These are phyloP conservation scores for Capromys pilorides DNA, from an alignment of 2,797 vertebrate genomes.

Conservation along the genomic window DNA sequence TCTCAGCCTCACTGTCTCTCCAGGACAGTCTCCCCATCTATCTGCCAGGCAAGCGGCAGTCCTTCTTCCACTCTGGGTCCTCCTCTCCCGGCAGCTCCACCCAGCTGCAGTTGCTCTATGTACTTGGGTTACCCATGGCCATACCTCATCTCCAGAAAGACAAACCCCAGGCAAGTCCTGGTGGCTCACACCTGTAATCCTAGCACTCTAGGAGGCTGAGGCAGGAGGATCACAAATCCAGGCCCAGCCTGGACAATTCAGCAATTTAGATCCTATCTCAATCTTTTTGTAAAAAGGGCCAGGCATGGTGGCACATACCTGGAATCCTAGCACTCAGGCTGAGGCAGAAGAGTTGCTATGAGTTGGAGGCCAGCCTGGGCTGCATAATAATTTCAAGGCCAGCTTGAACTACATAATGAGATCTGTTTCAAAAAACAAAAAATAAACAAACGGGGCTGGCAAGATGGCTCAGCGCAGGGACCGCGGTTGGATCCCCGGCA, in stretches of 20 bases:
- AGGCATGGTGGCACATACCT: background rate
- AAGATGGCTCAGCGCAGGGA: too few species aligned
- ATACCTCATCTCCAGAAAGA: fast-evolving
- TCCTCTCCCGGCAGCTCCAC: fast-evolving
- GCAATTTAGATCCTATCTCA: background rate
- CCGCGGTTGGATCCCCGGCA: too few species aligned
- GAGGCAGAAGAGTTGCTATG: background rate
- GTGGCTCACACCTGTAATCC: background rate
- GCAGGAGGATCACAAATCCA: background rate
- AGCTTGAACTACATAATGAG: background rate
- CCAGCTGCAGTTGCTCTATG: background rate
- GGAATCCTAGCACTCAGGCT: background rate
- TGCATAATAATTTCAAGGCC: background rate
- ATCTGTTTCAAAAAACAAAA: background rate
- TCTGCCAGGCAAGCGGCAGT: fast-evolving
- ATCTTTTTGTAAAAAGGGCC: background rate
- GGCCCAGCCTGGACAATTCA: background rate
- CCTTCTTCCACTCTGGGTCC: fast-evolving
- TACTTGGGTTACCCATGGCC: background rate
- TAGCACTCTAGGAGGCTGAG: background rate
- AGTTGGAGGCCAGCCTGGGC: too few species aligned
- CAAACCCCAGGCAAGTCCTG: too few species aligned
- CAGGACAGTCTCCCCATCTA: fast-evolving
- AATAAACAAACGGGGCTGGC: too few species aligned
- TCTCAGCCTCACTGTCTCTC: background rate